Conservation (phyloP, 92 coral and sea anemone species). For the Porites lobata region DNA sequence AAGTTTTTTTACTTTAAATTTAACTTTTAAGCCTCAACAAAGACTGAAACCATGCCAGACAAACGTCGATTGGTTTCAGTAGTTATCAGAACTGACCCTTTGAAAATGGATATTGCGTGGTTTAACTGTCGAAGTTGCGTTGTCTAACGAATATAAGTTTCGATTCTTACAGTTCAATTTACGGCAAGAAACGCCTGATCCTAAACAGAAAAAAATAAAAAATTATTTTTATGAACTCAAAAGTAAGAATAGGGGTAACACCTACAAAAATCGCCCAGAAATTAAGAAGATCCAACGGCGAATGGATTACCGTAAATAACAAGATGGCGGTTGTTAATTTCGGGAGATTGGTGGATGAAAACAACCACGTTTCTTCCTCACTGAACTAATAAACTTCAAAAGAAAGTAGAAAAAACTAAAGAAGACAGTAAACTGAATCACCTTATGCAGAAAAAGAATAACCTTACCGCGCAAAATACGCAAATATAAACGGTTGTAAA, state of each 20-base stretch:
- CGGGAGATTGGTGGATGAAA: conserved; percentile 13
- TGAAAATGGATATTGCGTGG: conserved; percentile 70
- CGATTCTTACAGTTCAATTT: neutral
- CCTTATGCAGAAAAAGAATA: neutral
- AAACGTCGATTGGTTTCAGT: neutral
- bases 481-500: conserved; percentile 29
- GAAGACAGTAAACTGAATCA: neutral
- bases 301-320: conserved; percentile 29
- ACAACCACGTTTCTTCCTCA: neutral
- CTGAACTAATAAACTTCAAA: neutral
- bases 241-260: neutral
- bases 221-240: neutral
- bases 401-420: no score
- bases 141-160: conserved; percentile 30
- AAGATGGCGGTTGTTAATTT: conserved; percentile 57
- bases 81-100: conserved; percentile 60
- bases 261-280: neutral
- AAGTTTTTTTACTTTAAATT: neutral
- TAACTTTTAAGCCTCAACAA: no score
- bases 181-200: neutral
- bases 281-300: conserved; percentile 1
- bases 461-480: no score
- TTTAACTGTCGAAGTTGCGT: conserved; percentile 53
- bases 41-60: neutral
- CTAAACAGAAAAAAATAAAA: neutral